Conservation (phyloP, 2,113 vertebrate species). For the Protobothrops mucrosquamatus region DNA sequence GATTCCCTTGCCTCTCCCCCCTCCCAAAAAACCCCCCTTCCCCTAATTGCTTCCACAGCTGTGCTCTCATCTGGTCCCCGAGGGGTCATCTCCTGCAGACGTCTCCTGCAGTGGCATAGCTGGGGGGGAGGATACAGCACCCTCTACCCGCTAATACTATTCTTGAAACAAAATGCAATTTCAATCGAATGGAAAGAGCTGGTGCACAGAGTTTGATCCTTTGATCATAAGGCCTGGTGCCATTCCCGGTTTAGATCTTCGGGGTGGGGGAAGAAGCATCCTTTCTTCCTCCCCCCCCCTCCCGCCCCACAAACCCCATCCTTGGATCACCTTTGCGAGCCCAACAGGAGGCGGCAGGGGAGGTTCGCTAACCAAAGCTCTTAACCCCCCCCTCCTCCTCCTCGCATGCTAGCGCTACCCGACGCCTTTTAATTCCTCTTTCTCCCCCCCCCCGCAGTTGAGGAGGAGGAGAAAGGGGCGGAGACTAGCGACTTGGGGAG, state of each 20-base stretch:
- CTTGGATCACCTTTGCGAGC: neutral
- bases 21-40: neutral
- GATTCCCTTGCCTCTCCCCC: neutral
- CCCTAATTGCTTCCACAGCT: neutral
- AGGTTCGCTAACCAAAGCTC: neutral
- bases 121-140: neutral
- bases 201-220: neutral
- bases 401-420: neutral
- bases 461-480: slow-evolving; percentile 30
- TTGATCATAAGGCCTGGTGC: neutral
- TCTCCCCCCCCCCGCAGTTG: neutral
- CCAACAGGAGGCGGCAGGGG: neutral
- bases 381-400: no score
- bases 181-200: neutral
- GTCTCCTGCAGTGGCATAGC: neutral
- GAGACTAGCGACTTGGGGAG: neutral
- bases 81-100: neutral
- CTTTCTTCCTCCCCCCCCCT: no score
- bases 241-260: neutral
- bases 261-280: neutral
- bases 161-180: neutral
- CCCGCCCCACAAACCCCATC: neutral
- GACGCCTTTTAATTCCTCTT: neutral
- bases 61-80: neutral
- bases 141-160: neutral